Evolutionary conservation across 30 jellyfish, hydroid and myxozoan genomes (phyloP).

Genomic region (Hydra vulgaris): DNA sequence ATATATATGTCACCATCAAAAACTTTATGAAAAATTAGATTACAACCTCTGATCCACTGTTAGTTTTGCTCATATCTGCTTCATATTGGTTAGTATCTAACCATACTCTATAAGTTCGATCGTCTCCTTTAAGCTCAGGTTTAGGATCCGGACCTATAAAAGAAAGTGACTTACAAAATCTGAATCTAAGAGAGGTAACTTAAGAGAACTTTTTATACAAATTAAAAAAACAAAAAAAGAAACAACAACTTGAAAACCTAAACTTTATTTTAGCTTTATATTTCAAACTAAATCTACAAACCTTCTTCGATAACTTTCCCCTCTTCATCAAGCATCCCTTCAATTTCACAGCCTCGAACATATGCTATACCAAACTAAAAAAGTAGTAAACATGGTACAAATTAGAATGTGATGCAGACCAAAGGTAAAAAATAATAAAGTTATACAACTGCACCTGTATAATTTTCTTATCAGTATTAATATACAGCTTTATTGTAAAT

Average conservation of each 20-base stretch:
- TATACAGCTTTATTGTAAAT: too few species aligned
- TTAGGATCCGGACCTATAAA: conserved; percentile 92
- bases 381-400: neutral
- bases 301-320: conserved; percentile 99
- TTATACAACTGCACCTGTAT: too few species aligned
- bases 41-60: conserved; percentile 73
- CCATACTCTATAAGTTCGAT: conserved; percentile 85
- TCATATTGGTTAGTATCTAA: conserved; percentile 94
- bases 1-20: neutral
- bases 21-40: neutral
- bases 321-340: conserved; percentile 89
- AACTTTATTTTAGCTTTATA: too few species aligned
- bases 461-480: neutral
- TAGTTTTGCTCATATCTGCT: conserved; percentile 58
- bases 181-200: too few species aligned
- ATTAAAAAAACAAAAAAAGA: too few species aligned
- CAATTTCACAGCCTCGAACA: conserved; percentile 97
- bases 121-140: conserved; percentile 79
- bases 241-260: too few species aligned
- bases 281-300: neutral
- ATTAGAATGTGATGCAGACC: too few species aligned
- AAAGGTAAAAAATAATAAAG: too few species aligned
- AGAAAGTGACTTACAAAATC: neutral
- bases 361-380: conserved; percentile 70
- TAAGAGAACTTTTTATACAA: too few species aligned